Base-by-base conservation (phyloP, 2,888 invertebrate genomes). In the Mongoloraphidia duomilia region DNA sequence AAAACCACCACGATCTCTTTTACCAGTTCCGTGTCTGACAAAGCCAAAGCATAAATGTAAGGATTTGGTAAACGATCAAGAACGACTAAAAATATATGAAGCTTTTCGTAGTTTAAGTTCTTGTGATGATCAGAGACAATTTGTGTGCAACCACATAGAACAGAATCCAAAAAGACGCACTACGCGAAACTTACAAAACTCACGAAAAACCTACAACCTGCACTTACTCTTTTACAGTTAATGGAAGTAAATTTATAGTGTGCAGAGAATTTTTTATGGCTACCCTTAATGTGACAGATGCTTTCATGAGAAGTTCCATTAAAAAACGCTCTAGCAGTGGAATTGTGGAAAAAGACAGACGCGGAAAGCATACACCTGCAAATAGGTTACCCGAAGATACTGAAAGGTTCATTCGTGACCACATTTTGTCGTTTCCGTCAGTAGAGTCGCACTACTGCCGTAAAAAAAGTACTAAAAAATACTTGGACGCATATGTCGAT, bases 381-480 rank as follows among this genome's bases (percentile, higher is more conserved):
- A 52, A 54, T 47, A 52, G 54, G 49, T 50, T 53, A 38, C 34
- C 35, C 35, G 42, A 49, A 14, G 47, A 56, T 13, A 41, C 40
- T 17, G 54, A 54, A 40, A 10, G 44, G 9, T 41, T 51, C 38
- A 41, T 57, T 13, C 53, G 52, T 34, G 50, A 55, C 46, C 56
- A 56, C 14, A 55, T 55, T 38, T 34, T 41, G 8, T 56, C 56
- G n/a, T 58, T 57, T 50, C 56, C 57, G 38, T 49, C 55, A 9
- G 49, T 58, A n/a, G 57, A 57, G 44, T 58, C 58, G 3, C 57
- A 58, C 46, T 59, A 59, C 46, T 57, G 56, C 49, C 49, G 56
- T 36, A 13, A 41, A 42, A 39, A 36, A 41, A 50, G 43, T 17
- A 46, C 17, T 9, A 51, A 47, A 50, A 45, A 48, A 37, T 53